Evolutionary conservation across 2,888 invertebrate genomes (phyloP).

Genomic region (Cephus sareptanus): DNA sequence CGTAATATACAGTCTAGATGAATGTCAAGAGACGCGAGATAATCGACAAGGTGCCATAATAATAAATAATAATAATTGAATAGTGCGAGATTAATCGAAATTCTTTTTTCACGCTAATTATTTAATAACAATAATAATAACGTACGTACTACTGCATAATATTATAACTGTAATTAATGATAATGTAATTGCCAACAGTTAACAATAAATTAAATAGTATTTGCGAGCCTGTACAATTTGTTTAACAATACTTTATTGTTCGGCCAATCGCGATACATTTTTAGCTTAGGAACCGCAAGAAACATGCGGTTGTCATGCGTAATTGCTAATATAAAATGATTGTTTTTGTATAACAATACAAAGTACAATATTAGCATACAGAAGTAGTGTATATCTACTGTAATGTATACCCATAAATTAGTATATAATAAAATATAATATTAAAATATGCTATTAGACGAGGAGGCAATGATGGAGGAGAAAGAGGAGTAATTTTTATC

Average conservation of each 20-base stretch:
- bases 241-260: constrained; percentile 6
- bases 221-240: background rate
- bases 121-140: constrained; percentile 33
- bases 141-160: constrained; percentile 31
- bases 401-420: constrained; percentile 25
- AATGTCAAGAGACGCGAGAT: constrained; percentile 7
- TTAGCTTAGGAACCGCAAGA: background rate
- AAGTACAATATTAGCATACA: constrained; percentile 27
- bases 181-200: constrained; percentile 55
- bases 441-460: background rate
- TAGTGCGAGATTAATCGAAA: background rate
- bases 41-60: constrained; percentile 6
- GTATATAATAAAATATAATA: background rate
- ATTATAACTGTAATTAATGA: constrained; percentile 48
- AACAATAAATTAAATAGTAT: constrained; percentile 45
- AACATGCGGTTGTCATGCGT: background rate
- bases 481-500: background rate
- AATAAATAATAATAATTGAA: constrained; percentile 5
- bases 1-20: constrained; percentile 1
- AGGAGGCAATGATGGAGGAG: background rate
- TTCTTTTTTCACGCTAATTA: constrained; percentile 40
- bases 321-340: background rate
- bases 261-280: background rate
- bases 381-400: constrained; percentile 27
- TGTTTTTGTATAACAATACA: constrained; percentile 28